Evolutionary conservation across 1,140 invertebrate species (phyloP).

Genomic region (Battus philenor): DNA sequence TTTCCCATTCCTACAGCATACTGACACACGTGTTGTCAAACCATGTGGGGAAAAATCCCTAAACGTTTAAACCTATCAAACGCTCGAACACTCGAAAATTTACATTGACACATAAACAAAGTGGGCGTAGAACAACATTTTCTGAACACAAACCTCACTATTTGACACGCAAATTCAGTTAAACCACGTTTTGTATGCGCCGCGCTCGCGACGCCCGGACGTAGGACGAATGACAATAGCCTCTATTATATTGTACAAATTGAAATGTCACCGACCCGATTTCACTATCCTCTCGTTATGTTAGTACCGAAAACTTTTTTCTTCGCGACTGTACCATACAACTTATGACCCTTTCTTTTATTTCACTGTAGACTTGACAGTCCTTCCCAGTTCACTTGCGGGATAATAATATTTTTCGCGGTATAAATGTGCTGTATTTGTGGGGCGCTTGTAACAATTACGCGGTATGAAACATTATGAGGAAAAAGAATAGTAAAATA

Average conservation of each 20-base stretch:
- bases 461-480: too few species aligned
- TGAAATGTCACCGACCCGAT: constrained; percentile 27
- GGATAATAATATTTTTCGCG: too few species aligned
- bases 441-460: too few species aligned
- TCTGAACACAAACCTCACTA: constrained; percentile 21
- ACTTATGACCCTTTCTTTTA: too few species aligned
- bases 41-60: too few species aligned
- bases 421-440: too few species aligned
- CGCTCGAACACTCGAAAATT: constrained; percentile 4
- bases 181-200: constrained; percentile 23
- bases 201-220: constrained; percentile 10
- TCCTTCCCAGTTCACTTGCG: too few species aligned
- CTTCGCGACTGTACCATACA: not conserved
- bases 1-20: too few species aligned
- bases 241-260: constrained; percentile 22
- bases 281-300: constrained; percentile 18
- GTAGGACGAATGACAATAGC: constrained; percentile 21
- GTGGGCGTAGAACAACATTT: constrained; percentile 20
- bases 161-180: constrained; percentile 23
- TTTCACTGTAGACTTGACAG: too few species aligned
- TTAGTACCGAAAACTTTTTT: constrained; percentile 10
- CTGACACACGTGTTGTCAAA: too few species aligned
- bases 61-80: not conserved
- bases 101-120: constrained; percentile 4
- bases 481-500: too few species aligned